Evolutionary conservation across 1,140 invertebrate species (phyloP).

Genomic region (Pseudoatta argentina): DNA sequence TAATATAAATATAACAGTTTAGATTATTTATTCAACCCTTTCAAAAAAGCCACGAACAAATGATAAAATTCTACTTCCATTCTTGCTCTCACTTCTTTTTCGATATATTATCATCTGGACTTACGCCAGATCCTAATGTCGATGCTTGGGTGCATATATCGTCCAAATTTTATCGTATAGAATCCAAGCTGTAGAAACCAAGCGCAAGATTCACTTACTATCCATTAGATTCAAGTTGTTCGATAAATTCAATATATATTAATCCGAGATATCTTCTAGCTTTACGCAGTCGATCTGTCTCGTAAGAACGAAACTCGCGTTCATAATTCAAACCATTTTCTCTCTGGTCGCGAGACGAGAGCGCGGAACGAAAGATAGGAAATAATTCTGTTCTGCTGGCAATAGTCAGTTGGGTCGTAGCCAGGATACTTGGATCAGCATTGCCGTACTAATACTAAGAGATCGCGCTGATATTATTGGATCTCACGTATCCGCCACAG

Average conservation of each 20-base stretch:
- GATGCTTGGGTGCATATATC: background rate
- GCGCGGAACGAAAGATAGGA: slow-evolving; percentile 34
- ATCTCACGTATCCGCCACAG: slow-evolving; percentile 43
- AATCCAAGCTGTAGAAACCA: background rate
- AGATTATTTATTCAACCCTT: background rate
- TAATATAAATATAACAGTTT: background rate
- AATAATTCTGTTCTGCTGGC: slow-evolving; percentile 57
- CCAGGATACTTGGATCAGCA: slow-evolving; percentile 58
- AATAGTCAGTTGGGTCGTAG: slow-evolving; percentile 40
- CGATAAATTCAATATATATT: slow-evolving; percentile 35
- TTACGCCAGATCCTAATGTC: slow-evolving; percentile 27
- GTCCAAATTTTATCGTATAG: background rate
- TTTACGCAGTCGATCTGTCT: slow-evolving; percentile 23
- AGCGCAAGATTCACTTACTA: slow-evolving; percentile 17
- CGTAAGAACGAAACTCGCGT: slow-evolving; percentile 1
- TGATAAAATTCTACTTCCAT: slow-evolving; percentile 20
- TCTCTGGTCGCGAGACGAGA: slow-evolving; percentile 28
- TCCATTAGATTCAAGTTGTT: slow-evolving; percentile 26
- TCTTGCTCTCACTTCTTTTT: background rate
- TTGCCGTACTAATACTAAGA: slow-evolving; percentile 51
- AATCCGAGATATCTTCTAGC: background rate
- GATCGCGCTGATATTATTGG: slow-evolving; percentile 58
- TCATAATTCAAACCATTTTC: slow-evolving; percentile 45
- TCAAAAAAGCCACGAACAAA: background rate
- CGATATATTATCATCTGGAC: slow-evolving; percentile 5